Base-by-base conservation (phyloP, 2,113 vertebrate species). In the Leptobrachium leishanense region DNA sequence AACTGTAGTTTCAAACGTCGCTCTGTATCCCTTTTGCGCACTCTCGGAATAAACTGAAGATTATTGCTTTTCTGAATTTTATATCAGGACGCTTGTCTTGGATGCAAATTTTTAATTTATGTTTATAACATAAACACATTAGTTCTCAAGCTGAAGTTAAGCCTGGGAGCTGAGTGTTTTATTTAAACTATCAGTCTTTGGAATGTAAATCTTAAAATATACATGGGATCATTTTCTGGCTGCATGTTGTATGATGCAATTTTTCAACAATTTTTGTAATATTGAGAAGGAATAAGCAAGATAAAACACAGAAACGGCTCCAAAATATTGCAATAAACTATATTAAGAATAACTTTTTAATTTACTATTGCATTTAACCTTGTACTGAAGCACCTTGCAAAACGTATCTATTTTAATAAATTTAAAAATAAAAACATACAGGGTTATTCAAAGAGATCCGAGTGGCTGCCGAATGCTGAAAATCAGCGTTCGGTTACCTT, bases 1-100 rank as follows among this genome's bases (percentile, higher is more conserved):
- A 94, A 93, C 92, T 91, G 90, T 90, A 90, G 88, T 90, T 89
- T 68, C 87, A 88, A 87, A 91, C 88, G 85, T 83, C 89, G 91
- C 84, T 77, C 86, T 83, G 88, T 84, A 88, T 82, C 88, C 91
- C 89, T 89, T 90, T 50, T 50, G 4, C 46, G 8, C 46, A 8
- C 46, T 50, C 88, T 84, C 88, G 90, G 64, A 89, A 87, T 85
- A 86, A 84, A 83, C 87, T 84, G 84, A 89, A 89, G 86, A 83
- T 70, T 87, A 73, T 86, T 88, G 90, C 63, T 31, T 43, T 84
- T 85, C 88, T 85, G 77, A 78, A 83, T 85, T 88, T 91, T 87
- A 89, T 92, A 89, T 88, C 86, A 85, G 88, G 86, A 88, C 87
- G 83, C 85, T 84, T 89, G 87, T 88, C 83, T 75, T 79, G 85